Evolutionary conservation across 2,797 vertebrate genomes (phyloP).

Genomic region (Nothura maculosa): DNA sequence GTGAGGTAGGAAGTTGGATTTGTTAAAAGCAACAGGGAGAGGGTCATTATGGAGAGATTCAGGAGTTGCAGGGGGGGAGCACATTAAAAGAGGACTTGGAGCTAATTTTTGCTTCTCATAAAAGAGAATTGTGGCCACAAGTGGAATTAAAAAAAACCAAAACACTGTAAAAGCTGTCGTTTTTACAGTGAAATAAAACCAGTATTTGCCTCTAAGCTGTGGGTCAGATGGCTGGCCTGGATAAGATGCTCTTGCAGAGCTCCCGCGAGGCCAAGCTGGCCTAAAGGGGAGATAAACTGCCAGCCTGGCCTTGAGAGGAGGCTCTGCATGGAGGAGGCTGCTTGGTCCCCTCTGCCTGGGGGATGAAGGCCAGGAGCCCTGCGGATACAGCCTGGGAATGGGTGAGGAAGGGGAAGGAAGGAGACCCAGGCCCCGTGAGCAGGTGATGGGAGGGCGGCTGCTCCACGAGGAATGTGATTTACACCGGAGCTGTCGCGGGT

Average conservation of each 20-base stretch:
- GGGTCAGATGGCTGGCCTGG: background rate
- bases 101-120: background rate
- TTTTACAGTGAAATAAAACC: background rate
- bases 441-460: background rate
- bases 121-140: background rate
- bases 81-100: background rate
- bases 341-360: background rate
- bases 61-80: background rate
- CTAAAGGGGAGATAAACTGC: background rate
- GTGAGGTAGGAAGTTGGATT: background rate
- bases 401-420: too few species aligned
- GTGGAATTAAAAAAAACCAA: background rate
- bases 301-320: accelerated
- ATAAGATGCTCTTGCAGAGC: background rate
- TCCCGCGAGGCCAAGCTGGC: background rate
- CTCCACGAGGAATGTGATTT: accelerated
- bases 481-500: too few species aligned
- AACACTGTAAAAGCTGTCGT: background rate
- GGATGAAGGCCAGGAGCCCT: background rate
- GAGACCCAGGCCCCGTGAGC: background rate
- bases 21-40: background rate
- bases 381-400: background rate
- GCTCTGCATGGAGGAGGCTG: background rate
- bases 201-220: background rate
- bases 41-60: background rate